Evolutionary conservation across 92 coral and sea anemone genomes (phyloP), one percentile per base, ranked within the genome.

Genomic region (Meandrina meandrites): DNA sequence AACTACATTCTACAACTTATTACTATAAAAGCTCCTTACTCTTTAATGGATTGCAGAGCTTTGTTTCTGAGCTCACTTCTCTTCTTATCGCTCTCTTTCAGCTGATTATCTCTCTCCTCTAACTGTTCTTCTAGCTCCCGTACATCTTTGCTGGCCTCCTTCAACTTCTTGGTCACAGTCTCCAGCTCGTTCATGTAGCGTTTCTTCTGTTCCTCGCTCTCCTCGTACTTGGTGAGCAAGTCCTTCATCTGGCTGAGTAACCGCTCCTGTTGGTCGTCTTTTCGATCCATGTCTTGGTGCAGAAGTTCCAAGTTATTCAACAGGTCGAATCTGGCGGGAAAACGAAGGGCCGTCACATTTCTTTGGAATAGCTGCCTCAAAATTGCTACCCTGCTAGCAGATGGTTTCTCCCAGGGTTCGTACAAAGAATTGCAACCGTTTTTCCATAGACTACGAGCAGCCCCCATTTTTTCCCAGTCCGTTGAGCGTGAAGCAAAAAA

Each of bases 21-120:
- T n/a, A n/a, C n/a, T 4, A 9, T 35, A 18, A 73, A 71, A 73
- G 48, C 4, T 8, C 45, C 98, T 91, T 90, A 97, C 99, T 97
- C 99, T 95, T 95, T 97, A 24, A 97, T 89, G 42, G 98, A 90
- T 51, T 91, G 92, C 64, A 97, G 69, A 18, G 99, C 99, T 82
- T 96, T 94, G 64, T 90, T 89, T 81, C 93, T 95, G 71, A 97
- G 91, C 75, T 97, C 99, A 51, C 86, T 78, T 85, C 96, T 95
- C 85, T 95, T 97, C 87, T 79, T 92, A 57, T 95, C 99, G 36
- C 92, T 92, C 50, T 97, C 99, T 76, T 94, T 94, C 86, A 93
- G 75, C 47, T 90, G 86, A 50, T 90, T 93, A 70, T 97, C 99
- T 77, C 89, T 94, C 22, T 95, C 91, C 80, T 90, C 92, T 31